Evolutionary conservation across 2,113 vertebrate species (phyloP), one percentile per base, ranked within the genome.

Genomic region (Gallinago undulata): DNA sequence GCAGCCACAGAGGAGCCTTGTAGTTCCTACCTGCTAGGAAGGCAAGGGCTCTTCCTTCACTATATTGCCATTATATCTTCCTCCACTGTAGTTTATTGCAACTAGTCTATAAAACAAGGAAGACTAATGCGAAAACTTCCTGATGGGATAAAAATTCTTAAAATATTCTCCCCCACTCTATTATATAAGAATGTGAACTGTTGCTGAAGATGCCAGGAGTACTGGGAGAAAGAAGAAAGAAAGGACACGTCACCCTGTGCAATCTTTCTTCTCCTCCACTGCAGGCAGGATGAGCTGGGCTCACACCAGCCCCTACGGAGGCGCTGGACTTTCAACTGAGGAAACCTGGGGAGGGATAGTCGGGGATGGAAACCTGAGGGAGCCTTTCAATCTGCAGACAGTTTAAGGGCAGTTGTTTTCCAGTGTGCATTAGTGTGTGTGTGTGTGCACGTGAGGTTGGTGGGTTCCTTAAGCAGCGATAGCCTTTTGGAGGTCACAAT

Each of bases 361-460:
- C 2, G 22, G 25, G 48, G 82, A 41, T 43, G 33, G 33, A 80
- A 64, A 37, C 10, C 47, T 2, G 5, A 47, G 45, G 53, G 13
- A 67, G 10, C 33, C 33, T 27, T 72, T 47, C 24, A 16, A 3
- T 23, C 41, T 73, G 28, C 48, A 51, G n/a, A 4, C 21, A 0
- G 0, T 24, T 33, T 10, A 30, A 56, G 35, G 39, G 48, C 30
- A 53, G 30, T 16, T 68, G 3, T 13, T 75, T 72, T 45, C 39
- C n/a, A 0, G 0, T 3, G 16, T 62, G 75, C 9, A 2, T 62
- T 28, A 33, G 33, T 2, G 30, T 24, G 19, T 25, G 13, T 6
- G 8, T 6, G 13, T 12, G 48, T 11, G 21, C 21, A 11, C 22
- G 21, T 0, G 0, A 51, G 28, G 35, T 63, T 84, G 60, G 4